Evolutionary conservation across 2,797 vertebrate species (phyloP).

Genomic region (Hydrocynus forskahlii): DNA sequence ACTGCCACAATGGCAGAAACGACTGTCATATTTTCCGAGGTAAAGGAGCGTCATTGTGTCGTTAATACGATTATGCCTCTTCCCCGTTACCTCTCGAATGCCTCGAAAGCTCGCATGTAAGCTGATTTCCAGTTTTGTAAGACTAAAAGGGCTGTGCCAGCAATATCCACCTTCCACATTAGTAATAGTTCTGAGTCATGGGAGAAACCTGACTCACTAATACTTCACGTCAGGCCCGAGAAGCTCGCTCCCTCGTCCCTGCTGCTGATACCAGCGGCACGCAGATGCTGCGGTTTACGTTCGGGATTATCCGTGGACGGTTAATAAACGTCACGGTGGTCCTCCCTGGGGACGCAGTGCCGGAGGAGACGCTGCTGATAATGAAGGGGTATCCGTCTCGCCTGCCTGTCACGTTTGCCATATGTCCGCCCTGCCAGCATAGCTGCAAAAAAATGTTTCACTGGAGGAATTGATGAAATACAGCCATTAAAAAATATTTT

Average conservation of each 20-base stretch:
- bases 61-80: conserved; percentile 37
- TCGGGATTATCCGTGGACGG: conserved; percentile 70
- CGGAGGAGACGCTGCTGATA: conserved; percentile 66
- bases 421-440: conserved; percentile 30
- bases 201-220: conserved; percentile 60
- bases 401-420: conserved; percentile 60
- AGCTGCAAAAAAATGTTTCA: conserved; percentile 21
- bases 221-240: conserved; percentile 62
- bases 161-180: conserved; percentile 41
- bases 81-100: not conserved
- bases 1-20: not conserved
- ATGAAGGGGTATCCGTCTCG: conserved; percentile 73
- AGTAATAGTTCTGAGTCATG: conserved; percentile 61
- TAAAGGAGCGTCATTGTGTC: conserved; percentile 30
- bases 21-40: conserved; percentile 29
- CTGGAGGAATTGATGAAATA: no score
- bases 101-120: conserved; percentile 38
- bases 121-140: conserved; percentile 16
- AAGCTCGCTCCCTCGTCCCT: conserved; percentile 55
- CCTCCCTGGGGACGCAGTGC: conserved; percentile 61
- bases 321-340: conserved; percentile 69
- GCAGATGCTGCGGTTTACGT: conserved; percentile 64
- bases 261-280: conserved; percentile 38
- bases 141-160: conserved; percentile 43
- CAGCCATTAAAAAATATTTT: no score